Percentiles rank a stretch among this genome's conserved stretches.
Conservation (phyloP, 2,888 invertebrate species). For the Andrena praecox region DNA sequence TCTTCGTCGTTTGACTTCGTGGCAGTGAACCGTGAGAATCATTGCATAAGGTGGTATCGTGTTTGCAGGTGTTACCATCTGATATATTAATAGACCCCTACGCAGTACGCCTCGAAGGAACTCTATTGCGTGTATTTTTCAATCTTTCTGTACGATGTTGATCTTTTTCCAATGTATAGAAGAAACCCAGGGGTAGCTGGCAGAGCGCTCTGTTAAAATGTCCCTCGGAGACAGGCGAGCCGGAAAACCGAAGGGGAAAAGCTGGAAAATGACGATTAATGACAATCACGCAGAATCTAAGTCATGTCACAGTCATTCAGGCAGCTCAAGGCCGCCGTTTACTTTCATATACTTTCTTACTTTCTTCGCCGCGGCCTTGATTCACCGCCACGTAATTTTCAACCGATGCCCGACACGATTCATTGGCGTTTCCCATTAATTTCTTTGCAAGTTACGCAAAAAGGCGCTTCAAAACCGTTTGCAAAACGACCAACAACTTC, state of each 20-base stretch:
- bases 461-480: too few species aligned
- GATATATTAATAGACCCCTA: constrained; percentile 47
- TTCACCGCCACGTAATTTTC: constrained; percentile 37
- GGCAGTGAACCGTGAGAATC: constrained; percentile 48
- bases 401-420: constrained; percentile 8
- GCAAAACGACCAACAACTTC: neutral
- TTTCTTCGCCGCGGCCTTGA: constrained; percentile 55
- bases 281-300: constrained; percentile 36
- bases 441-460: neutral
- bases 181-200: too few species aligned
- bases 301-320: constrained; percentile 33
- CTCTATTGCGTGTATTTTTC: constrained; percentile 4
- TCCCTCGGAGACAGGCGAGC: neutral
- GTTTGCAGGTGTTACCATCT: constrained; percentile 46
- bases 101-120: neutral
- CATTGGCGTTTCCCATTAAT: neutral
- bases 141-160: neutral
- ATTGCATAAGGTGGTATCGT: constrained; percentile 57
- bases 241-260: neutral
- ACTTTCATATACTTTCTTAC: constrained; percentile 70
- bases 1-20: constrained; percentile 33
- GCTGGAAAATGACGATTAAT: neutral
- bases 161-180: too few species aligned
- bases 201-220: too few species aligned
- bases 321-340: constrained; percentile 59